Evolutionary conservation across 2,113 vertebrate genomes (phyloP).

Genomic region (Tupaia chinensis): DNA sequence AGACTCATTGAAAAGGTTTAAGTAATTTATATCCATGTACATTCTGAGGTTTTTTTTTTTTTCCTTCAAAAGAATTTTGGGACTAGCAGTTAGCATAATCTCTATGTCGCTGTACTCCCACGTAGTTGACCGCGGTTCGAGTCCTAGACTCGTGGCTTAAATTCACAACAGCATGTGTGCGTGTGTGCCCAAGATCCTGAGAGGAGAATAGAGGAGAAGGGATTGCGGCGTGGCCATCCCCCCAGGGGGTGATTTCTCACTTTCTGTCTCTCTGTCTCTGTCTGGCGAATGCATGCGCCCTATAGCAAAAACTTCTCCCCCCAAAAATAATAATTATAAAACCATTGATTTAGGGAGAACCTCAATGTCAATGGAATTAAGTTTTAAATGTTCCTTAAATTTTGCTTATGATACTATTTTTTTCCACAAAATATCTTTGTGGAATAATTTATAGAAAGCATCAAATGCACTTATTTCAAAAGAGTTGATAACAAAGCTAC

Average conservation of each 20-base stretch:
- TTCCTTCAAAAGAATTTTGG: not conserved
- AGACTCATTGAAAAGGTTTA: not conserved
- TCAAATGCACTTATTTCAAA: not conserved
- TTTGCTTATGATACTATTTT: not conserved
- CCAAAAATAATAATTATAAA: not conserved
- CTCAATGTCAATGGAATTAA: not conserved
- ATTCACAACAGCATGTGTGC: too few species aligned
- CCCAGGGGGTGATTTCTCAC: too few species aligned
- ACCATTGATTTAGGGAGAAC: not conserved
- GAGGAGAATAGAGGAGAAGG: too few species aligned
- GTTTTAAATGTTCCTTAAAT: not conserved
- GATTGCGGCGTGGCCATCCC: too few species aligned
- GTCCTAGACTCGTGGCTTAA: too few species aligned
- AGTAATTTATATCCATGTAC: not conserved
- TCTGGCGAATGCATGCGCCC: too few species aligned
- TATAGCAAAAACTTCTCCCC: too few species aligned
- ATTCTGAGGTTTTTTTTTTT: not conserved
- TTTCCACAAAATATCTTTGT: not conserved
- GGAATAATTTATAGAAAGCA: not conserved
- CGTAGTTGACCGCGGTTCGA: too few species aligned
- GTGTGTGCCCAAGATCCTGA: too few species aligned
- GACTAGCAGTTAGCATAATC: too few species aligned
- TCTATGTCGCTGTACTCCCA: too few species aligned
- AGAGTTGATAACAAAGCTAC: not conserved
- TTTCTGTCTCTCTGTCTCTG: too few species aligned